Evolutionary conservation across 2,888 invertebrate genomes (phyloP).

Genomic region (Apoda limacodes): DNA sequence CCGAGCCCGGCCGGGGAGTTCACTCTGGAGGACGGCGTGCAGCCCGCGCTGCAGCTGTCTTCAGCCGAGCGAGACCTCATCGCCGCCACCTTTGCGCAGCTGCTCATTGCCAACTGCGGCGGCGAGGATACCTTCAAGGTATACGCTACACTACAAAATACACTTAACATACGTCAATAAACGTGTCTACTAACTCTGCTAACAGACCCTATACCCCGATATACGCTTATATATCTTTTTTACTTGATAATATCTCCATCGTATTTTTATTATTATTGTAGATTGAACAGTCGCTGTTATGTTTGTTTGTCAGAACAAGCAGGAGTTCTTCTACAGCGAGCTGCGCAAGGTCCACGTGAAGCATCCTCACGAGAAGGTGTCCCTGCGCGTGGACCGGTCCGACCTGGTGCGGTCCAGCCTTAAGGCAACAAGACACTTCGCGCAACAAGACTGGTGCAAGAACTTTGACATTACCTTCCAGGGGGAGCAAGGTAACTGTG

Average conservation of each 20-base stretch:
- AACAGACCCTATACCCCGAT: no score
- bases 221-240: no score
- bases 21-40: conserved; percentile 91
- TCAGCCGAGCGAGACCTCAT: conserved; percentile 90
- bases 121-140: conserved; percentile 94
- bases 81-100: conserved; percentile 92
- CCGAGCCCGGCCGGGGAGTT: conserved; percentile 74
- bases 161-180: neutral
- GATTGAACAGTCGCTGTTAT: no score
- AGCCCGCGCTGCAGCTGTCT: conserved; percentile 85
- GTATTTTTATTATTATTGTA: no score
- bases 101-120: conserved; percentile 92
- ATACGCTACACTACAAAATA: neutral
- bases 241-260: no score
- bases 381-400: conserved; percentile 84
- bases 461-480: conserved; percentile 93
- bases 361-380: conserved; percentile 87
- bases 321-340: conserved; percentile 85
- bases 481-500: conserved; percentile 87
- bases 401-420: conserved; percentile 85
- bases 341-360: conserved; percentile 88
- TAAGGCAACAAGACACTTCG: conserved; percentile 87
- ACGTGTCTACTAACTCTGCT: no score
- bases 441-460: conserved; percentile 93
- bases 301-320: conserved; percentile 73